phyloP scores from a whole-genome alignment of 2,888 invertebrate genomes.

The Cancer borealis region DNA sequence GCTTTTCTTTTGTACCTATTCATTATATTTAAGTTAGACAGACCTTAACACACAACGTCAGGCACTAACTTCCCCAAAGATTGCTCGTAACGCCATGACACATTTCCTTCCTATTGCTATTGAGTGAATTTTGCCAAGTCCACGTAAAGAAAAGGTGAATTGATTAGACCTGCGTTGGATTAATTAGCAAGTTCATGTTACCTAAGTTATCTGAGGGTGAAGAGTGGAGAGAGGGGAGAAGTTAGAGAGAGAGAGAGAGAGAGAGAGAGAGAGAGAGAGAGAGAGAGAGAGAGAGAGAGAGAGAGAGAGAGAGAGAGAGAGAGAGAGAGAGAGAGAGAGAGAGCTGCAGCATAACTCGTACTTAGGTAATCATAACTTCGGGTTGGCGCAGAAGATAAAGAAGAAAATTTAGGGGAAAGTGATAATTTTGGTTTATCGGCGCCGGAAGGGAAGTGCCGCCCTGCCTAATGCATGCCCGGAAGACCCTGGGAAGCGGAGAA shows the following conservation, averaged over 20 bases:
- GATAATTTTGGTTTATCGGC: slow-evolving; percentile 32
- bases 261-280: slow-evolving; percentile 9
- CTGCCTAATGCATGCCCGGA: slow-evolving; percentile 30
- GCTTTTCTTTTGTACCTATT: no score
- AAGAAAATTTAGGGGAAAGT: slow-evolving; percentile 22
- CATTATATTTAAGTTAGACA: no score
- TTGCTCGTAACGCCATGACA: no score
- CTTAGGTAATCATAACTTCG: slow-evolving; percentile 30
- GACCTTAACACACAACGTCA: no score
- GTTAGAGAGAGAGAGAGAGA: background rate
- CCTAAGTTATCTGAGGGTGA: background rate
- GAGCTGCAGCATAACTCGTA: slow-evolving; percentile 10
- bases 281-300: slow-evolving; percentile 5
- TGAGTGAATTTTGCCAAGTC: no score
- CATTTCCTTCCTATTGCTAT: no score
- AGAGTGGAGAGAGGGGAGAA: background rate
- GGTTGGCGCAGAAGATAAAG: background rate
- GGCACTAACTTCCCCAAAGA: no score
- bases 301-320: no score
- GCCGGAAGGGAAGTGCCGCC: slow-evolving; percentile 2
- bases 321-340: no score
- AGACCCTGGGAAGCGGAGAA: background rate
- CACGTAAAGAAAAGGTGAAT: no score
- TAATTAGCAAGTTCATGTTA: no score
- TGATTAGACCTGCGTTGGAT: no score